Evolutionary conservation across 2,113 vertebrate genomes (phyloP).

Genomic region (Aspidoscelis tigris): DNA sequence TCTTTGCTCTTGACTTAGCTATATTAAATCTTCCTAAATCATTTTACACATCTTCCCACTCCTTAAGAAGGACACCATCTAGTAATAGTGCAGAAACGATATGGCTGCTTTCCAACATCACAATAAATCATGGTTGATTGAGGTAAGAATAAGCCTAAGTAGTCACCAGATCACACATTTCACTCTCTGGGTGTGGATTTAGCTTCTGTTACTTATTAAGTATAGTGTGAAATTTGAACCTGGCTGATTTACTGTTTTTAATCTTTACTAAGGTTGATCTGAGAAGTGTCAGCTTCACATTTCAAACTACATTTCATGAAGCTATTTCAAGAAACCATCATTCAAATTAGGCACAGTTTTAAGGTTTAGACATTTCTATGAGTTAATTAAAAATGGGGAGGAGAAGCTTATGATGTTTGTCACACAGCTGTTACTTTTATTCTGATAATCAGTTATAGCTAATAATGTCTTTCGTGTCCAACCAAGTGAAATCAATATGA

Average conservation of each 20-base stretch:
- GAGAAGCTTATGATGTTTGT: not conserved
- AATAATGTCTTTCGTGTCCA: too few species aligned
- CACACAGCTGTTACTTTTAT: too few species aligned
- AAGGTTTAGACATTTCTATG: not conserved
- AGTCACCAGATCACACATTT: not conserved
- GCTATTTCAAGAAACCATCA: not conserved
- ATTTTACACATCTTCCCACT: not conserved
- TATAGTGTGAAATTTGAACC: not conserved
- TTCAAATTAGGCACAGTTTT: not conserved
- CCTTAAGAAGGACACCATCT: not conserved
- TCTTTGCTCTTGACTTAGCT: constrained; percentile 20
- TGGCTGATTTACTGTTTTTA: not conserved
- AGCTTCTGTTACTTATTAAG: not conserved
- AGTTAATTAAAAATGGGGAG: not conserved
- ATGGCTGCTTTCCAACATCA: not conserved
- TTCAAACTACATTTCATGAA: not conserved
- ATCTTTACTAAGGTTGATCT: not conserved
- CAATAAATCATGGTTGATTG: not conserved
- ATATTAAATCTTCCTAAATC: constrained; percentile 30
- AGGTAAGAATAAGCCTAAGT: not conserved
- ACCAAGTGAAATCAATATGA: too few species aligned
- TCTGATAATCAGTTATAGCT: too few species aligned
- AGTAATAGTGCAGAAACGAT: constrained; percentile 12
- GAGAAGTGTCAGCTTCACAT: not conserved
- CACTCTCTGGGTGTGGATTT: not conserved